These are phyloP conservation scores for Polylopha cassiicola DNA, from an alignment of 2,888 invertebrate genomes.

Conservation along the genomic window DNA sequence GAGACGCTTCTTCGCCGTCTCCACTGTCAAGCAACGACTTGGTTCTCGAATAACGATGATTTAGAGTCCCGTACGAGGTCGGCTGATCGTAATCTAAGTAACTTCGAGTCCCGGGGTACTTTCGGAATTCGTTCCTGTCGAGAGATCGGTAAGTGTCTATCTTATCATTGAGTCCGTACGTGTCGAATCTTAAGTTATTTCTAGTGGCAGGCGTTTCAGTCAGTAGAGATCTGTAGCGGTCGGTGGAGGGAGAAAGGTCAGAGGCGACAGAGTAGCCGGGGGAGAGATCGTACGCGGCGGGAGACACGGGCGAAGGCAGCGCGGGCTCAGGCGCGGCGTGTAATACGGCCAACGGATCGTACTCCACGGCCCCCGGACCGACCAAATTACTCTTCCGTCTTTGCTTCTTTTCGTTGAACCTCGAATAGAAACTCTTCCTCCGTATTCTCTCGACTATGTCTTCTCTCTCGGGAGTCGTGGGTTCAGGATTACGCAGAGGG, in stretches of 20 bases:
- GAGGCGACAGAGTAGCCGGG: conserved; percentile 60
- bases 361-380: conserved; percentile 78
- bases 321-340: conserved; percentile 58
- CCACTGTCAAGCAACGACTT: conserved; percentile 65
- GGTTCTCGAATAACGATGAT: conserved; percentile 62
- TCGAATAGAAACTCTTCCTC: conserved; percentile 91
- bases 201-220: conserved; percentile 54
- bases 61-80: conserved; percentile 46
- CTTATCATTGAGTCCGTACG: conserved; percentile 62
- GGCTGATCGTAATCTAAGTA: conserved; percentile 66
- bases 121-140: conserved; percentile 68
- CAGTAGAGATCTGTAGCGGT: conserved; percentile 62
- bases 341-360: conserved; percentile 68
- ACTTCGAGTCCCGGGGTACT: conserved; percentile 57
- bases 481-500: conserved; percentile 64
- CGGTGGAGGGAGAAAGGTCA: conserved; percentile 63
- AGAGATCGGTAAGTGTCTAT: conserved; percentile 68
- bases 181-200: conserved; percentile 57
- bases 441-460: conserved; percentile 91
- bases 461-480: conserved; percentile 76
- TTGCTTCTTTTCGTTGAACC: conserved; percentile 90
- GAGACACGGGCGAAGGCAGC: conserved; percentile 62
- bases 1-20: conserved; percentile 50
- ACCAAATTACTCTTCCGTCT: conserved; percentile 82
- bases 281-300: conserved; percentile 57